phyloP scores from a whole-genome alignment of 2,113 vertebrate species.

The Apaloderma vittatum region DNA sequence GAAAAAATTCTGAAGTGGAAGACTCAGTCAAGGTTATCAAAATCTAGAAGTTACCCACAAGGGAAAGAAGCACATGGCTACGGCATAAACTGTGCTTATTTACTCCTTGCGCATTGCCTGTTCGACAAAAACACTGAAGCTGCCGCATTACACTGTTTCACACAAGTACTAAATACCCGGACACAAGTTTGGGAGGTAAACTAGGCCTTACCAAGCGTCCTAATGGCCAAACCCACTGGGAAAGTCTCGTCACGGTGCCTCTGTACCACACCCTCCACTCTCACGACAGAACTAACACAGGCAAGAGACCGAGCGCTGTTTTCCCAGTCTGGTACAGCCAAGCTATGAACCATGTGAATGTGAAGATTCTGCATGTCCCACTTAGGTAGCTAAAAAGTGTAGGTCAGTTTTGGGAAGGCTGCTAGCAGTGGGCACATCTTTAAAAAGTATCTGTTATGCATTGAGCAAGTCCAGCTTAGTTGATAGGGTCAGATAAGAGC shows the following conservation, averaged over 20 bases:
- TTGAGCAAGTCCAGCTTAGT: not conserved
- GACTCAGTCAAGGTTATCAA: not conserved
- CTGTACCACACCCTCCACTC: not conserved
- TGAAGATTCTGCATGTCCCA: not conserved
- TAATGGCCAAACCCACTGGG: not conserved
- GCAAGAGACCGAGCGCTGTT: accelerated
- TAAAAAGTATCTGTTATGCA: not conserved
- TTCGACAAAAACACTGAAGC: not conserved
- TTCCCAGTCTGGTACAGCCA: not conserved
- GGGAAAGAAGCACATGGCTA: not conserved
- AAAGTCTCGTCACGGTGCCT: accelerated
- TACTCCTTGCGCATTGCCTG: not conserved
- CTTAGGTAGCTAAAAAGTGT: not conserved
- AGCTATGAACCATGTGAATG: not conserved
- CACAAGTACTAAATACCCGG: not conserved
- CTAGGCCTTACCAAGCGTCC: not conserved
- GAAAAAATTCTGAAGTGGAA: not conserved
- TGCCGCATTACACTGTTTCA: not conserved
- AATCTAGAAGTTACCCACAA: not conserved
- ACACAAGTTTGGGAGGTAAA: not conserved
- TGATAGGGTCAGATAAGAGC: not conserved
- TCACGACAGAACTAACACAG: not conserved
- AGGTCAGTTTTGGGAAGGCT: not conserved
- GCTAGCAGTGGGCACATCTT: not conserved
- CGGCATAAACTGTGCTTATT: not conserved